phyloP scores from a whole-genome alignment of 1,140 invertebrate genomes.

The Mizuhopecten yessoensis region DNA sequence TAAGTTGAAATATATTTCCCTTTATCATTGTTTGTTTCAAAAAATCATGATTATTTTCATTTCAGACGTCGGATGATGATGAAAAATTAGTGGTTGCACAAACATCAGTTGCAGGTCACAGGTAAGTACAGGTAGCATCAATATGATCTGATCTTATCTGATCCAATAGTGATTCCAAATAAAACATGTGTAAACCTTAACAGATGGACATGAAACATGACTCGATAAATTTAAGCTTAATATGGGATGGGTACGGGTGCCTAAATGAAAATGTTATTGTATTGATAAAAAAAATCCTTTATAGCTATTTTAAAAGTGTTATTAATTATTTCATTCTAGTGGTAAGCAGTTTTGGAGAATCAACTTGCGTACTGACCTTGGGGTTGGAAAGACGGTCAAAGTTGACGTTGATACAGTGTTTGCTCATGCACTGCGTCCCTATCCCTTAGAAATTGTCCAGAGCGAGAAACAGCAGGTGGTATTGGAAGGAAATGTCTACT shows the following conservation, averaged over 20 bases:
- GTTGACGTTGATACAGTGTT: conserved; percentile 90
- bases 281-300: too few species aligned
- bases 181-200: too few species aligned
- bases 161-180: too few species aligned
- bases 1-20: too few species aligned
- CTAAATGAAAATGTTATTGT: too few species aligned
- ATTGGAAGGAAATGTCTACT: conserved; percentile 92
- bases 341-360: conserved; percentile 78
- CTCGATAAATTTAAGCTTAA: too few species aligned
- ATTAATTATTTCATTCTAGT: conserved; percentile 69
- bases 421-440: conserved; percentile 90
- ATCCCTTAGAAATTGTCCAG: conserved; percentile 94
- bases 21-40: too few species aligned
- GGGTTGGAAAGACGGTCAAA: conserved; percentile 78
- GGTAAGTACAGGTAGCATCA: conserved; percentile 61
- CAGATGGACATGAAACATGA: too few species aligned
- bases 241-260: too few species aligned
- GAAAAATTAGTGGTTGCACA: conserved; percentile 85
- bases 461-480: conserved; percentile 96
- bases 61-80: conserved; percentile 64
- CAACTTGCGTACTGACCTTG: conserved; percentile 77
- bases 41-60: too few species aligned
- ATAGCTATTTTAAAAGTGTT: too few species aligned
- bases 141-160: too few species aligned
- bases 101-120: conserved; percentile 82